Evolutionary conservation across 2,797 vertebrate genomes (phyloP).

Genomic region (Myotis findleyi): DNA sequence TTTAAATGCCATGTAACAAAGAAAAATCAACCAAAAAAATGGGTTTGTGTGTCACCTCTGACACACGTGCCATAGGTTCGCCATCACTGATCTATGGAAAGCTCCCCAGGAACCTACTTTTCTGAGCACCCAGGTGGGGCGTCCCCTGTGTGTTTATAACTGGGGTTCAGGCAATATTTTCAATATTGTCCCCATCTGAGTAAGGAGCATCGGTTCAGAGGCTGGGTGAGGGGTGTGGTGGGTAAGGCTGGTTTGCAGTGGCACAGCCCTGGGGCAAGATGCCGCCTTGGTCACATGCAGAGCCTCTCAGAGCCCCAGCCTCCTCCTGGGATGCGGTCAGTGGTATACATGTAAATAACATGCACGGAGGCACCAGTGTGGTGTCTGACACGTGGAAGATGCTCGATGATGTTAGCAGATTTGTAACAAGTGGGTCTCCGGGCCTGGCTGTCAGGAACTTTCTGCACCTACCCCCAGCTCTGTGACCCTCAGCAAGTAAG

Average conservation of each 20-base stretch:
- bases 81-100: not conserved
- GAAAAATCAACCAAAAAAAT: no score
- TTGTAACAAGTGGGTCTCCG: not conserved
- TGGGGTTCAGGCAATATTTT: not conserved
- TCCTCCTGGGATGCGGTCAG: not conserved
- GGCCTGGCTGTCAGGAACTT: not conserved
- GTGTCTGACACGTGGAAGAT: not conserved
- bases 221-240: no score
- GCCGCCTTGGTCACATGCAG: fast-evolving
- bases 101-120: not conserved
- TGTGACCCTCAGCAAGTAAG: not conserved
- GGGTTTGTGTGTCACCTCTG: no score
- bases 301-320: not conserved
- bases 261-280: not conserved
- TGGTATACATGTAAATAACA: not conserved
- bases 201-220: not conserved
- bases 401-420: no score
- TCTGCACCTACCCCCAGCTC: not conserved
- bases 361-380: not conserved
- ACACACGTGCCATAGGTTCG: no score
- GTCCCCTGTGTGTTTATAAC: not conserved
- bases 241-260: not conserved
- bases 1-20: no score
- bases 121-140: not conserved
- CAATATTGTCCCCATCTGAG: not conserved